Evolutionary conservation across 2,888 invertebrate species (phyloP), one percentile per base, ranked within the genome.

Genomic region (Heliconius charithonia): DNA sequence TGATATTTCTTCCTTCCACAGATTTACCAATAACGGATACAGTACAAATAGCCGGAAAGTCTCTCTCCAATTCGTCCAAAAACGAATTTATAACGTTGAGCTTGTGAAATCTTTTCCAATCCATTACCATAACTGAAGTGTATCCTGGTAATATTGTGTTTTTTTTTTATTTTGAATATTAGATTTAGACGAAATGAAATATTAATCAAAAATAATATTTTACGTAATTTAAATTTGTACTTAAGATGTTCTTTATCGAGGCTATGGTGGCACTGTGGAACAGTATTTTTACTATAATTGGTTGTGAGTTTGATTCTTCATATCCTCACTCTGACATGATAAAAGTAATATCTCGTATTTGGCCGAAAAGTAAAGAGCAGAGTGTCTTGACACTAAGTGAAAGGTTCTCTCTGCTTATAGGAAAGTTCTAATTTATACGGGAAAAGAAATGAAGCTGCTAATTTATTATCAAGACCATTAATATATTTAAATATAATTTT

Each of bases 91-190:
- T 97, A 83, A 98, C 97, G 22, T 91, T 94, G 41, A 97, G 89
- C 22, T 96, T 96, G 89, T 98, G 98, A 88, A 97, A 98, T 81
- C 96, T 96, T 85, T 96, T 95, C 97, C 98, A 98, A 80, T 97
- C 97, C 95, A 98, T 94, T 79, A 90, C 81, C 84, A 87, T 88
- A 59, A 87, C 94, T 94, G 85, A 19, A 83, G 83, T 77, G 66
- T 70, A 69, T 74, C 41, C 13, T 72, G 32, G 9, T 41, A 25
- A 32, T 45, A n/a, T 27, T 25, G 62, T 59, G n/a, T 37, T 37
- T 37, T 37, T 37, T 37, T 9, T 37, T 32, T 59, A n/a, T n/a
- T 59, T 59, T 19, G n/a, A 19, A 51, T 19, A 51, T 51, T 6
- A 51, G 51, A 51, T 51, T 19, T 7, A 19, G 6, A 51, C 19